phyloP scores from a whole-genome alignment of 2,797 vertebrate species.

The Lagodon rhomboides region DNA sequence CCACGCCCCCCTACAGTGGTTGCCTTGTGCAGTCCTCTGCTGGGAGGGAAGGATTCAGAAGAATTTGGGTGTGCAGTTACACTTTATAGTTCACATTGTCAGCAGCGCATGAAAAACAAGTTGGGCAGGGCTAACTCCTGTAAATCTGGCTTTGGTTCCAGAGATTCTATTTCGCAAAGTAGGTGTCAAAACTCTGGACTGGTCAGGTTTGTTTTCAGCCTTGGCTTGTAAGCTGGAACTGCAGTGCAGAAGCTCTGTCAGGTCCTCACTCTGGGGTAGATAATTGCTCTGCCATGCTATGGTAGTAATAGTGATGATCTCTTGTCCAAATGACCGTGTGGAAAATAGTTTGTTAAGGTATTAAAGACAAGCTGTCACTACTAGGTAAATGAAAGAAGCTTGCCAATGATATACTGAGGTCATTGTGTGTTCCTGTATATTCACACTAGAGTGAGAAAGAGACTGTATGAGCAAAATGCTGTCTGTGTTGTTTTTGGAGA shows the following conservation, averaged over 20 bases:
- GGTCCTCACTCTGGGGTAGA: background rate
- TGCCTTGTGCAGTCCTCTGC: no score
- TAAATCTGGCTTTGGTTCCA: background rate
- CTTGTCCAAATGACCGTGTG: background rate
- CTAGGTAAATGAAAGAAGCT: background rate
- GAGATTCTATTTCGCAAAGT: background rate
- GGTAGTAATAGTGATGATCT: background rate
- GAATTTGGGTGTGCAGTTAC: no score
- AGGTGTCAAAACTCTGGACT: background rate
- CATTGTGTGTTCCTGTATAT: background rate
- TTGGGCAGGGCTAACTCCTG: no score
- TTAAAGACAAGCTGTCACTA: background rate
- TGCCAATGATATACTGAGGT: background rate
- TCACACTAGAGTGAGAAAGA: background rate
- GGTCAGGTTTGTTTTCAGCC: background rate
- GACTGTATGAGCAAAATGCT: background rate
- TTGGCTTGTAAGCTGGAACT: background rate
- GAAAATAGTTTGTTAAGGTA: background rate
- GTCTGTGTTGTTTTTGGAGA: background rate
- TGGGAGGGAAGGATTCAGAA: no score
- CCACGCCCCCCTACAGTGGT: no score
- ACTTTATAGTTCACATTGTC: background rate
- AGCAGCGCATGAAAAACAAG: no score
- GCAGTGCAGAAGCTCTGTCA: background rate
- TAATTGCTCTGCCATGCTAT: background rate